phyloP scores from a whole-genome alignment of 1,140 invertebrate species.

The Sesamia nonagrioides region DNA sequence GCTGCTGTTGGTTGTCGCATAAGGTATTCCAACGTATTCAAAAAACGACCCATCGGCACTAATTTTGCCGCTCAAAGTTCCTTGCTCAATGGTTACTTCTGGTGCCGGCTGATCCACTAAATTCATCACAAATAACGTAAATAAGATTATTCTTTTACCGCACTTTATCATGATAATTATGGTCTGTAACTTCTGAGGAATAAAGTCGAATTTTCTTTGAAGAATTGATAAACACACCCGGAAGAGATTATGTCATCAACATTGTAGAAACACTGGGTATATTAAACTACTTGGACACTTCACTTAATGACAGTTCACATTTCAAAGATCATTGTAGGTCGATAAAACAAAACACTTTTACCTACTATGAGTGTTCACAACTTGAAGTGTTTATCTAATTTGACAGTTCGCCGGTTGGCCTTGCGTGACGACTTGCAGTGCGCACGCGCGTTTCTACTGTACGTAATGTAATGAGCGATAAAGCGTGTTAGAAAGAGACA shows the following conservation, averaged over 20 bases:
- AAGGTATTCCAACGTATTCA: conserved; percentile 80
- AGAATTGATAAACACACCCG: neutral
- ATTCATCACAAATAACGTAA: conserved; percentile 67
- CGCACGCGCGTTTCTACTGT: neutral
- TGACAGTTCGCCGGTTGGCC: conserved; percentile 22
- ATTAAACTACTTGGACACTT: neutral
- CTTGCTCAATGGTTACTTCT: conserved; percentile 67
- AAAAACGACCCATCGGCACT: conserved; percentile 75
- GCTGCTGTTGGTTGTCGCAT: conserved; percentile 68
- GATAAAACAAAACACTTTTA: neutral
- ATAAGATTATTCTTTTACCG: conserved; percentile 61
- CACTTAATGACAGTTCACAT: neutral
- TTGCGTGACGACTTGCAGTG: neutral
- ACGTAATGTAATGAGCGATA: neutral
- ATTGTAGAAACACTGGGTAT: neutral
- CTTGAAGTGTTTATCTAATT: conserved; percentile 9
- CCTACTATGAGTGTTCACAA: neutral
- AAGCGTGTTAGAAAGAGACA: conserved; percentile 15
- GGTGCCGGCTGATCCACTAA: conserved; percentile 70
- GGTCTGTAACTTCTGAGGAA: neutral
- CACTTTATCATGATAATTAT: conserved; percentile 54
- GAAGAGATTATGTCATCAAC: conserved; percentile 9
- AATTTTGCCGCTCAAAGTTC: conserved; percentile 71
- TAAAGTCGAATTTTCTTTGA: conserved; percentile 13
- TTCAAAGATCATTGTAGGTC: neutral